Evolutionary conservation across 2,113 vertebrate genomes (phyloP), one percentile per base, ranked within the genome.

Genomic region (Syngnathoides biaculeatus): DNA sequence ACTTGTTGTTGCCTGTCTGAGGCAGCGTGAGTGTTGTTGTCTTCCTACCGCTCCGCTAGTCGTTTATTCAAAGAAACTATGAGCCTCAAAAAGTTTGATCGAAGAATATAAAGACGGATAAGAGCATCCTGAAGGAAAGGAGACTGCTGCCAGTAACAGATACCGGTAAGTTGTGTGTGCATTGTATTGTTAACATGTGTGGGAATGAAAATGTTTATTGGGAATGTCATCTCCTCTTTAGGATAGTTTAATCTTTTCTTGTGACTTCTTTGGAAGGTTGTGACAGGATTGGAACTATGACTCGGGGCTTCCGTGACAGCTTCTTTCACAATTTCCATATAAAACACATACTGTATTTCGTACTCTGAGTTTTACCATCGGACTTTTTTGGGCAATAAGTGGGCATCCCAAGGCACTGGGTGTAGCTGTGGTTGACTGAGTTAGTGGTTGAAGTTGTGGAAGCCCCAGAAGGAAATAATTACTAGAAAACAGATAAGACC

Each of bases 1-100:
- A 71, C 86, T 88, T 86, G 79, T 82, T 86, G 86, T 80, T 84
- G 84, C 85, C 85, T 81, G 82, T 82, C 78, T 79, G 72, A 75
- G 78, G 76, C 72, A 86, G 84, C 53, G 42, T 65, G 77, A 84
- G 72, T 38, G 67, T 68, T 5, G 60, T 61, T 24, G 64, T 72
- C 74, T 60, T 67, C 47, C 64, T 72, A 77, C 78, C 62, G 77
- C 76, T 82, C 82, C 68, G 35, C 17, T 1, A 27, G 68, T 65
- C 63, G 72, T 63, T 67, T 67, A 73, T 20, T 76, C 65, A 81
- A 12, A 48, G 30, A 43, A 11, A 70, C 67, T 15, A 65, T 58
- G 75, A 79, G 39, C 70, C 10, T 17, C 47, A 35, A 27, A 40
- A 48, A 62, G 7, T 61, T 35, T 39, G 30, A 43, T 27, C 9